Evolutionary conservation across 1,140 invertebrate species (phyloP).

Genomic region (Megathymus violae): DNA sequence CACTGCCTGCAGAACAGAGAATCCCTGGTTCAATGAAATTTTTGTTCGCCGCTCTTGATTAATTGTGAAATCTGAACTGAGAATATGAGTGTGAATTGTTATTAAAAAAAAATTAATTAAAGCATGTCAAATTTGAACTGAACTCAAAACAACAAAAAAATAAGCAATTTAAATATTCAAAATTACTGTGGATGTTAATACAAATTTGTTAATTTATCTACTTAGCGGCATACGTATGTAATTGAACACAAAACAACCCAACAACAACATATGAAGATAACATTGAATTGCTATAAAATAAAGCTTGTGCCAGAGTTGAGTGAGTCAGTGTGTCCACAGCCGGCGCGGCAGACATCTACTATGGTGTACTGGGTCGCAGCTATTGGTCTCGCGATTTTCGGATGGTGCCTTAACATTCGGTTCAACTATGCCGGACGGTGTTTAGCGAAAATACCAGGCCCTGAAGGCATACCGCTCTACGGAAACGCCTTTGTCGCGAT

Average conservation of each 20-base stretch:
- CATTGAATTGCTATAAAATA: constrained; percentile 19
- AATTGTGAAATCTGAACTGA: too few relatives aligned
- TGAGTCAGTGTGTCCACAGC: constrained; percentile 9
- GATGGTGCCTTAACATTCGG: constrained; percentile 21
- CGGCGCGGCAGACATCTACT: constrained; percentile 1
- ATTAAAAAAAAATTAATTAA: too few relatives aligned
- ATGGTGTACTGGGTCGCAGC: constrained; percentile 9
- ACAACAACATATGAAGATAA: too few relatives aligned
- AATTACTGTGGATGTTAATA: not conserved
- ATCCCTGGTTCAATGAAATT: too few relatives aligned
- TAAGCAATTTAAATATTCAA: not conserved
- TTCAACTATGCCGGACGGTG: constrained; percentile 22
- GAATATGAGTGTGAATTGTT: too few relatives aligned
- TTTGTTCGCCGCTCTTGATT: too few relatives aligned
- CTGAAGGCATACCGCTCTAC: constrained; percentile 32
- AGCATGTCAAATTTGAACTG: too few relatives aligned
- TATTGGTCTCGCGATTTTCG: not conserved
- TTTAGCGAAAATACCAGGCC: constrained; percentile 39
- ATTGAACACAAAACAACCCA: too few relatives aligned
- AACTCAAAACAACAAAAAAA: too few relatives aligned
- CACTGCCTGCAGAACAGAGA: too few relatives aligned
- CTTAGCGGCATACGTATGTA: too few relatives aligned
- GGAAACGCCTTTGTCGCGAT: constrained; percentile 38
- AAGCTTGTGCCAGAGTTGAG: not conserved
- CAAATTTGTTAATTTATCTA: too few relatives aligned